Percentiles rank a stretch among this genome's conserved stretches.
Evolutionary conservation across 2,113 vertebrate species (phyloP).

Genomic region (Pardalotus punctatus): DNA sequence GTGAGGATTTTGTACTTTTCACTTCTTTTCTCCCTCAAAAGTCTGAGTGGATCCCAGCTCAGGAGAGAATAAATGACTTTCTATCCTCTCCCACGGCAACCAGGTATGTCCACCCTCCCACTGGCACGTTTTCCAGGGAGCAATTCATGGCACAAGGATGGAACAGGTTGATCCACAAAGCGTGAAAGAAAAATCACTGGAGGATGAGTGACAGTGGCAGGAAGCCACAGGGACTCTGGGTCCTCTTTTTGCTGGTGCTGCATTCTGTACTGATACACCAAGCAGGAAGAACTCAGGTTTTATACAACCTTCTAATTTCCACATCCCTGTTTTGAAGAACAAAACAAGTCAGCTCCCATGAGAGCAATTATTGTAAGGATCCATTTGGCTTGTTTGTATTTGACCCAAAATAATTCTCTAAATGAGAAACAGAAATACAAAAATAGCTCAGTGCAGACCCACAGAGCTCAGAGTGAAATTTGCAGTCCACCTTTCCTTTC

Average conservation of each 20-base stretch:
- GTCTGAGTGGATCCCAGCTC: background rate
- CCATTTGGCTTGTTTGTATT: background rate
- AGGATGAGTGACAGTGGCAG: background rate
- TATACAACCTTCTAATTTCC: background rate
- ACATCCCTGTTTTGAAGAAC: background rate
- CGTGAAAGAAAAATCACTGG: background rate
- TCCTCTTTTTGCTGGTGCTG: background rate
- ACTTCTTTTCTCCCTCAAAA: background rate
- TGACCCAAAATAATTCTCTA: background rate
- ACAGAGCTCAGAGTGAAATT: background rate
- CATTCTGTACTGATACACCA: background rate
- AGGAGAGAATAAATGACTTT: background rate
- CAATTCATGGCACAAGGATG: background rate
- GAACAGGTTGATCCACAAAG: background rate
- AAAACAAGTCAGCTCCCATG: background rate
- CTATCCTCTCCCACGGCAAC: background rate
- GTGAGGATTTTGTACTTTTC: background rate
- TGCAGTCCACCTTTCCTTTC: background rate
- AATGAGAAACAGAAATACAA: background rate
- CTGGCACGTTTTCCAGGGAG: accelerated
- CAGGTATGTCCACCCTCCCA: background rate
- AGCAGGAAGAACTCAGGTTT: background rate
- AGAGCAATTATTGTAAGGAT: background rate
- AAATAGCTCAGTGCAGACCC: background rate
- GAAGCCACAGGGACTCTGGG: background rate